Evolutionary conservation across 2,888 invertebrate species (phyloP).

Genomic region (Aleiodes leptofemur): DNA sequence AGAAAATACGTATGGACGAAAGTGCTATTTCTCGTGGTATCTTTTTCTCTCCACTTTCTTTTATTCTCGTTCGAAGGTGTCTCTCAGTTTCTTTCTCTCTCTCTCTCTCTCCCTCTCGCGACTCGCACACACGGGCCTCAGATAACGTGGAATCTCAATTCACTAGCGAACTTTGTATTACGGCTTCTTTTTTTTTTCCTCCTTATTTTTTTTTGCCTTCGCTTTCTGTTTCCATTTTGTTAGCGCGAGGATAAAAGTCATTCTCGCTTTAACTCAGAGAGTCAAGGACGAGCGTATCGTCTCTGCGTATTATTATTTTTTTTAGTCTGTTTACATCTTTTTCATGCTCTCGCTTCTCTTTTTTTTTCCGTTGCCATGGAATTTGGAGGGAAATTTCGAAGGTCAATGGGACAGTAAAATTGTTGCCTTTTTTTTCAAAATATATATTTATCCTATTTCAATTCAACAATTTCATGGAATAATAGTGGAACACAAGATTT

Average conservation of each 20-base stretch:
- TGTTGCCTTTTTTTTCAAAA: too few relatives aligned
- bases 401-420: too few relatives aligned
- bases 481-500: too few relatives aligned
- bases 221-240: not conserved
- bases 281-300: slow-evolving; percentile 48
- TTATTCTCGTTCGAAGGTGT: not conserved
- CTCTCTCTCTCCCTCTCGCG: not conserved
- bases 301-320: slow-evolving; percentile 15
- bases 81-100: not conserved
- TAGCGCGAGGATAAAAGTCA: slow-evolving; percentile 15
- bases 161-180: not conserved
- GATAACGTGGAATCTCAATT: too few relatives aligned
- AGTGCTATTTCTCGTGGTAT: slow-evolving; percentile 8
- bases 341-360: slow-evolving; percentile 5
- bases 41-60: slow-evolving; percentile 26
- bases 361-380: not conserved
- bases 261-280: slow-evolving; percentile 14
- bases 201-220: slow-evolving; percentile 29
- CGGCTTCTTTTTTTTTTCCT: not conserved
- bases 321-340: not conserved
- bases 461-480: too few relatives aligned
- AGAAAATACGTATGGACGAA: too few relatives aligned
- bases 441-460: too few relatives aligned
- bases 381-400: too few relatives aligned
- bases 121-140: not conserved